Percentiles rank a stretch among this genome's conserved stretches.
Conservation (phyloP, 2,113 vertebrate genomes). For the Dipodomys merriami region DNA sequence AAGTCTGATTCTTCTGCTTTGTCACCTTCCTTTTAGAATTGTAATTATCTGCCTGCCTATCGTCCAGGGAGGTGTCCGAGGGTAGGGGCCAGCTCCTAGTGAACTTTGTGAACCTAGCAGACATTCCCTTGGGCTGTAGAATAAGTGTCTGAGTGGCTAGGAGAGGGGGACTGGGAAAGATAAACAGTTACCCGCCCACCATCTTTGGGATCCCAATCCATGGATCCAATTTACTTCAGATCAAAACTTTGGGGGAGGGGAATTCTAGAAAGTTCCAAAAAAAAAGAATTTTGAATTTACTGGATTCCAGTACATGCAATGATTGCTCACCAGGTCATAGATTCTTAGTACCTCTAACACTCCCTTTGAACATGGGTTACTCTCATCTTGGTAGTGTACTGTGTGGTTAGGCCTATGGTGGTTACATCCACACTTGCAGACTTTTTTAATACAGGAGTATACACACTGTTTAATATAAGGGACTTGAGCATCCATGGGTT, state of each 20-base stretch:
- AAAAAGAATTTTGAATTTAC: neutral
- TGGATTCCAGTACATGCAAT: too few species aligned
- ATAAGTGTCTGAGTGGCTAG: neutral
- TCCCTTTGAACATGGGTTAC: neutral
- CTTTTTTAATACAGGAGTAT: neutral
- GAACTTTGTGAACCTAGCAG: neutral
- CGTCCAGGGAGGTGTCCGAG: neutral
- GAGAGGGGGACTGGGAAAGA: neutral
- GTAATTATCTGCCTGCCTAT: neutral
- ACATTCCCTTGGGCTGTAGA: neutral
- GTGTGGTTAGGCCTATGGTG: neutral
- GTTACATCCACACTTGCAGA: neutral
- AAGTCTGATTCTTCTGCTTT: neutral
- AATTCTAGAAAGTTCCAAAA: conserved; percentile 6
- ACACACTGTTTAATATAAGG: neutral
- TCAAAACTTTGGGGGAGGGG: neutral
- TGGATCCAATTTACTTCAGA: neutral
- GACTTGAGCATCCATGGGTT: neutral
- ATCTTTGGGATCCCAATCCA: neutral
- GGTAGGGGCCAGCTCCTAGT: neutral
- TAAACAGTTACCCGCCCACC: too few species aligned
- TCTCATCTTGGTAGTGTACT: neutral
- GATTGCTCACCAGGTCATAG: too few species aligned
- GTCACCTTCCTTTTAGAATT: neutral
- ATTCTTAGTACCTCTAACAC: neutral